Base-by-base conservation (phyloP, 1,140 invertebrate species). In the Drosophila seguyi region DNA sequence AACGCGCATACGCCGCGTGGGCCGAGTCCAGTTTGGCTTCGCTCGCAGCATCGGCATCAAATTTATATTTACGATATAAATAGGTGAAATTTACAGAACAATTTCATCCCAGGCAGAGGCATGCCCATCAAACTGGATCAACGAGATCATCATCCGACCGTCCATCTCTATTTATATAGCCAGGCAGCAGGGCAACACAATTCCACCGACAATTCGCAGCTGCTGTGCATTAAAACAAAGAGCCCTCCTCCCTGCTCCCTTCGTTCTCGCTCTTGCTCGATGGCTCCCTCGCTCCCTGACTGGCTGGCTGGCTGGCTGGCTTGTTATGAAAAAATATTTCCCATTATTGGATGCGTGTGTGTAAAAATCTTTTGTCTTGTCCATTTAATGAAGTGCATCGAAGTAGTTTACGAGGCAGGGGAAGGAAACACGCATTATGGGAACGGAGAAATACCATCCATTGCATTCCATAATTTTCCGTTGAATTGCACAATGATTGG, bases 1-100 rank as follows among this genome's bases (percentile, higher is more conserved):
- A 90, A 90, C 85, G 69, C 71, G 75, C 63, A 90, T 79, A 90
- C 85, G 75, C 74, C 78, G 81, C 73, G 84, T 88, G 76, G 84
- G 76, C 8, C 50, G 68, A 44, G 18, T 48, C 25, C 53, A 44
- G 38, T 45, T 71, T 59, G 58, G 44, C 29, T 42, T 10, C 27
- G 41, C 42, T 59, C 39, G 41, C 74, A 11, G 66, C 52, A 57
- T 38, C 67, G 50, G 41, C 62, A 60, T 66, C 42, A 60, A 74
- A 69, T 69, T 65, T 85, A 74, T 77, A 87, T 79, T 79, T 82
- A 78, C 63, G 61, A 80, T 68, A 76, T 76, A 75, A 75, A 87
- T 67, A 85, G 48, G 62, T 60, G 36, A 67, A 76, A 42, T 76
- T 76, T 76, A 76, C 62, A 61, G 31, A 59, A 47, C 58, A 48